Base-by-base conservation (phyloP, 92 coral and sea anemone genomes). In the Paragorgia papillata region DNA sequence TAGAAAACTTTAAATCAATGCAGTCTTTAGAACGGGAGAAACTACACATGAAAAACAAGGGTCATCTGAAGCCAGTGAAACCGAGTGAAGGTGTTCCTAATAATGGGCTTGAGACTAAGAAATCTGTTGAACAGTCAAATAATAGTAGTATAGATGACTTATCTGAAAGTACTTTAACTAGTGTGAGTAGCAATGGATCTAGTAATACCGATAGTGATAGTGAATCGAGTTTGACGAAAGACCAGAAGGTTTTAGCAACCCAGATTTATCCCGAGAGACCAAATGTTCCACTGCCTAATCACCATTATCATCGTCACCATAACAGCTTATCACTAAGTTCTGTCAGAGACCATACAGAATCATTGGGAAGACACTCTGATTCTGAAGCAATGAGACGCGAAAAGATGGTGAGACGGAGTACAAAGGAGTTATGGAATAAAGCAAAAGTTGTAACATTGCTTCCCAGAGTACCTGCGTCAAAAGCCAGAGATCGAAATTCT, bases 111-210 rank as follows among this genome's bases (percentile, higher is more conserved):
- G 18, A 57, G 17, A 57, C 34, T 41, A 14, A 31, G 39, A 53
- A 66, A 26, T 37, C 44, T 25, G 15, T 2, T 61, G 68, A 49
- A 41, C 75, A 30, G 33, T n/a, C 21, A 30, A 48, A 66, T 50
- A 73, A 68, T 25, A 35, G 9, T 10, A 63, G 74, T 2, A 33
- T 48, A 39, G 82, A 89, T 46, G 82, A 88, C 13, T 84, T 76
- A 17, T 90, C 92, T 3, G 89, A 90, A 20, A 92, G 85, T 41
- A 91, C 94, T 48, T 83, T 94, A 34, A 94, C 98, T 0, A 91
- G 92, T 83, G 97, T 94, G 0, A 94, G 98, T 40, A 86, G 89
- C 30, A 86, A 88, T 7, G 90, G 81, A 57, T 82, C 83, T 60
- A 77, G 81, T 61, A 80, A 67, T 18, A 66, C 26, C 12, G 85